A percentile compares a stretch with the other conserved stretches of the same genome.
Evolutionary conservation across 2,797 vertebrate species (phyloP).

Genomic region (Todus mexicanus): DNA sequence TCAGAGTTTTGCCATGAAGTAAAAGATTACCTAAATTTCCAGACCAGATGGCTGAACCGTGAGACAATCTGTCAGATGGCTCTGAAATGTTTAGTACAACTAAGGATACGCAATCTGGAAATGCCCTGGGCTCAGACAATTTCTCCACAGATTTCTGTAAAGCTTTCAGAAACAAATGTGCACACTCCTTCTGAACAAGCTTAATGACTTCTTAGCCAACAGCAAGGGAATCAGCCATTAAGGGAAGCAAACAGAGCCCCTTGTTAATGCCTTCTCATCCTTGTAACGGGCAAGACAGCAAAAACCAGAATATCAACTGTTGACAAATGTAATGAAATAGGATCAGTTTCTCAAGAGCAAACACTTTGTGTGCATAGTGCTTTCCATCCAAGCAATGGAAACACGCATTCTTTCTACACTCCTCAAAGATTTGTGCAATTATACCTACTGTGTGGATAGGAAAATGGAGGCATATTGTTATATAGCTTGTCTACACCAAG

Average conservation of each 20-base stretch:
- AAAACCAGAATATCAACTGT: neutral
- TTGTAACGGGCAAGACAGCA: neutral
- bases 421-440: neutral
- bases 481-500: neutral
- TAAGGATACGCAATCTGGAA: slow-evolving; percentile 48
- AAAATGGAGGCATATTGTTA: neutral
- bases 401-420: neutral
- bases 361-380: neutral
- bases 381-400: neutral
- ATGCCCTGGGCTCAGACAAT: neutral
- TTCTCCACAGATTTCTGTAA: neutral
- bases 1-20: neutral
- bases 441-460: neutral
- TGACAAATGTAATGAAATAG: neutral
- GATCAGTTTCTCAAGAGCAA: neutral
- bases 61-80: slow-evolving; percentile 28
- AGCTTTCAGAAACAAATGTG: slow-evolving; percentile 23
- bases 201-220: neutral
- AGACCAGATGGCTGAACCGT: slow-evolving; percentile 22
- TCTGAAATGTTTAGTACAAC: slow-evolving; percentile 38
- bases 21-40: slow-evolving; percentile 19
- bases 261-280: neutral
- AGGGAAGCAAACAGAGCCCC: neutral
- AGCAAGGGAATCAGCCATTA: neutral
- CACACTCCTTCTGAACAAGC: neutral